Base-by-base conservation (phyloP, 53 echinoderm and acorn worm species). In the Hippasteria phrygiana region DNA sequence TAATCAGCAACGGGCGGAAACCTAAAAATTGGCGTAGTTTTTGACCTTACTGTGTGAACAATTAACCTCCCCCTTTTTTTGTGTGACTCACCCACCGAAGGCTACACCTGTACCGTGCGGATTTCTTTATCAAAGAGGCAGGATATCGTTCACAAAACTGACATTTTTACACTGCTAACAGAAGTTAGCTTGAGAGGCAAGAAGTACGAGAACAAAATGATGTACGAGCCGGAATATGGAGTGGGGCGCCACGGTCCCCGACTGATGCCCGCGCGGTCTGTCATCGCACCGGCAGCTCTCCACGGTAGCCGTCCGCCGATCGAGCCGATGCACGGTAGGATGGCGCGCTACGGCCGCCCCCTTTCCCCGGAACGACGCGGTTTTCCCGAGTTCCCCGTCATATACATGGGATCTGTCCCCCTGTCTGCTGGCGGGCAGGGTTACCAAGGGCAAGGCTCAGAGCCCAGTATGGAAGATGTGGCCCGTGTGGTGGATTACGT, bases 391-490 rank as follows among this genome's bases (percentile, higher is more conserved):
- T 85, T 85, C n/a, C 50, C 71, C n/a, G 85, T 69, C 1, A 45
- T 71, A 48, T 85, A 85, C 37, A 48, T 71, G 70, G 85, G 85
- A 17, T 85, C 85, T 5, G 85, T 54, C 5, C 85, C 85, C 34
- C 16, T 85, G 10, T 33, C 35, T 20, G n/a, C 79, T 31, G 79
- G 79, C 1, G 0, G 0, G 14, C 10, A 11, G 36, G 47, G 46
- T 20, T 16, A 2, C 8, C 0, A 9, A n/a, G n/a, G n/a, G 1
- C 9, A 42, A 24, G 85, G 51, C 39, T 20, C 51, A 10, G 85
- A 85, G 12, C 85, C 85, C 20, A 64, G 53, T 35, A 11, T 85
- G 71, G 85, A 85, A 39, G 85, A 85, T 53, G 85, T 85, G 18
- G 71, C 70, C 46, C 48, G 71, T 1, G 85, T 70, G 20, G 85